Evolutionary conservation across 2,113 vertebrate genomes (phyloP).

Genomic region (Glareola pratincola): DNA sequence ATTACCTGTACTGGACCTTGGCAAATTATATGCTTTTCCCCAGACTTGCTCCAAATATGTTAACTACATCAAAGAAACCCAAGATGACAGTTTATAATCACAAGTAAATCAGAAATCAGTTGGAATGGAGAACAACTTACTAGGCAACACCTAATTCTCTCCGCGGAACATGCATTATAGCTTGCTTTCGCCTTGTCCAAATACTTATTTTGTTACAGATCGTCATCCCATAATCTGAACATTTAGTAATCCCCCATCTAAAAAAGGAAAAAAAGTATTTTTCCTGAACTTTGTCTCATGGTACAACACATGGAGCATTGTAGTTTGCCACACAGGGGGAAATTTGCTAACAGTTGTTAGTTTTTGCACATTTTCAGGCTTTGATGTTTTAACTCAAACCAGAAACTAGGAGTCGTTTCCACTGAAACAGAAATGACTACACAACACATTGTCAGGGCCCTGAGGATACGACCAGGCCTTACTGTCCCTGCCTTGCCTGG

Average conservation of each 20-base stretch:
- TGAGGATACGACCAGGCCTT: background rate
- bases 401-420: background rate
- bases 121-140: fast-evolving
- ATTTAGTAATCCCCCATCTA: background rate
- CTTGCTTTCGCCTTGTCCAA: background rate
- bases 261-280: background rate
- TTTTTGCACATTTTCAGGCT: background rate
- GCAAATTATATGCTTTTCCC: background rate
- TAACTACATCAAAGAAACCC: background rate
- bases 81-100: background rate
- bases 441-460: background rate
- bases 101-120: background rate
- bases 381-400: background rate
- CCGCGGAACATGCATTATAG: background rate
- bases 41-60: background rate
- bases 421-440: background rate
- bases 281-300: background rate
- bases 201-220: background rate
- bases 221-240: background rate
- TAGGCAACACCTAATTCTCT: background rate
- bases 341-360: background rate
- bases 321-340: background rate
- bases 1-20: background rate
- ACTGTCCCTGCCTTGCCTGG: background rate
- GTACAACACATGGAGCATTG: background rate